Conservation (phyloP, 2,113 vertebrate genomes). For the Bubo bubo region DNA sequence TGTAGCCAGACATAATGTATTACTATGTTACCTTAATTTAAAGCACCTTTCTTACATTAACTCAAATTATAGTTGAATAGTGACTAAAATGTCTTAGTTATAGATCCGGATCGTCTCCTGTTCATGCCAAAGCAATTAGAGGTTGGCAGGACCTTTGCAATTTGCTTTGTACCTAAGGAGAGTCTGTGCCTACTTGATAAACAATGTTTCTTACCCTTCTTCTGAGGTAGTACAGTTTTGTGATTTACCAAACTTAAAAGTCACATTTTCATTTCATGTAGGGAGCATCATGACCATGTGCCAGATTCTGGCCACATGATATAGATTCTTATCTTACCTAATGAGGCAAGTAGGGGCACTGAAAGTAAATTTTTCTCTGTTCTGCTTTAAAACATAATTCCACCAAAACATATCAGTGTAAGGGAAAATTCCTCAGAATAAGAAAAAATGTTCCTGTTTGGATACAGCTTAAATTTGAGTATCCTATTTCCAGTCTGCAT, state of each 20-base stretch:
- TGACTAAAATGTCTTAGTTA: neutral
- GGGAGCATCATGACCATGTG: neutral
- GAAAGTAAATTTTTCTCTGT: neutral
- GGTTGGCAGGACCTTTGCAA: neutral
- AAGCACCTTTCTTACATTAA: neutral
- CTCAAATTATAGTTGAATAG: neutral
- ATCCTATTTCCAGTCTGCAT: neutral
- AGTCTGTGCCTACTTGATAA: neutral
- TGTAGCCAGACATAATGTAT: neutral
- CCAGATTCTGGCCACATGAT: neutral
- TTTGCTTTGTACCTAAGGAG: neutral
- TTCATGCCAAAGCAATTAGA: neutral
- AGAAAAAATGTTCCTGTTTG: neutral
- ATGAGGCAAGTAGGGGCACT: neutral
- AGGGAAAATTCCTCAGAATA: neutral
- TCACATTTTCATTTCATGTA: neutral
- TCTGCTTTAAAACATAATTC: neutral
- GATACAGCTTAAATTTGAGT: neutral
- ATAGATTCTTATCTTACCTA: neutral
- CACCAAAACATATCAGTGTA: neutral
- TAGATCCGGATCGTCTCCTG: neutral
- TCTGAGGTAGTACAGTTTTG: neutral
- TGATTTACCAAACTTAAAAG: neutral
- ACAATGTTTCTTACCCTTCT: neutral
- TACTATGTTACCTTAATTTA: neutral